Evolutionary conservation across 2,113 vertebrate species (phyloP).

Genomic region (Oplegnathus fasciatus): DNA sequence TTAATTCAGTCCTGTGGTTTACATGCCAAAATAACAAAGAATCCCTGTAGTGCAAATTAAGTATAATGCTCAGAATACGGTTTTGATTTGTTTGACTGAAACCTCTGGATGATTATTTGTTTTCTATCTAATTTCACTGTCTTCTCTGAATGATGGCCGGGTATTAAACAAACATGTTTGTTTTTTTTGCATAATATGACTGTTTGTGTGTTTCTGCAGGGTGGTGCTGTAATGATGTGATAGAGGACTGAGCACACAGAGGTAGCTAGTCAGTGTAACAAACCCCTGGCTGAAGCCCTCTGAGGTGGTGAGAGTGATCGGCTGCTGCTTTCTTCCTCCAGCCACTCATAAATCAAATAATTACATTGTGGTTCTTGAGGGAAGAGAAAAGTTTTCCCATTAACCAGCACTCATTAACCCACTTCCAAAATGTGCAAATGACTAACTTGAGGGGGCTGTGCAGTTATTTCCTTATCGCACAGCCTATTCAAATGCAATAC

Average conservation of each 20-base stretch:
- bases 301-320: constrained; percentile 26
- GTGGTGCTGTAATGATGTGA: constrained; percentile 43
- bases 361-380: constrained; percentile 64
- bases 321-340: constrained; percentile 50
- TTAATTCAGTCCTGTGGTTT: constrained; percentile 50
- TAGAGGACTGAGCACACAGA: constrained; percentile 35
- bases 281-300: constrained; percentile 44
- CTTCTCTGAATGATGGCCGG: not conserved
- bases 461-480: constrained; percentile 38
- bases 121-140: constrained; percentile 53
- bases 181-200: constrained; percentile 34
- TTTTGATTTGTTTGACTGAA: constrained; percentile 39
- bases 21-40: constrained; percentile 55
- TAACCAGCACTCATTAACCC: constrained; percentile 73
- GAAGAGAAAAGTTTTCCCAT: constrained; percentile 67
- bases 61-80: constrained; percentile 17
- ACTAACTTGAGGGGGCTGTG: constrained; percentile 53
- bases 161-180: constrained; percentile 44
- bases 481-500: constrained; percentile 26
- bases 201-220: constrained; percentile 41
- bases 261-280: constrained; percentile 20
- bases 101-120: constrained; percentile 43
- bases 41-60: constrained; percentile 54
- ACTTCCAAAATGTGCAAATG: constrained; percentile 68
- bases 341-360: constrained; percentile 79